Conservation (phyloP, 2,888 invertebrate species). For the Ectemnius lituratus region DNA sequence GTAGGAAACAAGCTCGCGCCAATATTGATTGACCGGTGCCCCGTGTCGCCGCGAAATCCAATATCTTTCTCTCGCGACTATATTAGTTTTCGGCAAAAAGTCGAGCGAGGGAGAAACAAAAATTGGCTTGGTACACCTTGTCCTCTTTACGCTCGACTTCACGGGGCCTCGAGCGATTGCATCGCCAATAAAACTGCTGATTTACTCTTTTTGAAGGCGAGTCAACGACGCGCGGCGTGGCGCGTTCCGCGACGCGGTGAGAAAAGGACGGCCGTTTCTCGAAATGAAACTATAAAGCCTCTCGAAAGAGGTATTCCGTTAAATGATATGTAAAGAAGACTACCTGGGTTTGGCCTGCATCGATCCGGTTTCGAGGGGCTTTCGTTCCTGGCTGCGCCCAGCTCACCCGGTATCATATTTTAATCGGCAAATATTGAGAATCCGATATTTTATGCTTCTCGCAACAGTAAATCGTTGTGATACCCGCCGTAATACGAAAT, state of each 20-base stretch:
- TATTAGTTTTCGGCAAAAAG: background rate
- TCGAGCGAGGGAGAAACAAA: background rate
- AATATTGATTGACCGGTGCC: conserved; percentile 1
- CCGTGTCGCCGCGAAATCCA: background rate
- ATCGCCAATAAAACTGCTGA: background rate
- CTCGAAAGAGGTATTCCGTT: conserved; percentile 7
- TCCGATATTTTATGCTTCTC: too few relatives aligned
- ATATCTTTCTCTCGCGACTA: conserved; percentile 2
- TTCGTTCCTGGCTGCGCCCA: too few relatives aligned
- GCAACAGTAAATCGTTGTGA: too few relatives aligned
- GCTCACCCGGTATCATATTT: background rate
- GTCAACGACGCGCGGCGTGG: too few relatives aligned
- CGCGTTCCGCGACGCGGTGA: too few relatives aligned
- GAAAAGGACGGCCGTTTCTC: too few relatives aligned
- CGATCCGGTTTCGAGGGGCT: conserved; percentile 37
- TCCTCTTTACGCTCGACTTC: background rate
- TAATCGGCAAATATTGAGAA: too few relatives aligned
- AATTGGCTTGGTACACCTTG: background rate
- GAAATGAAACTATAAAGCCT: too few relatives aligned
- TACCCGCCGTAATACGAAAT: too few relatives aligned
- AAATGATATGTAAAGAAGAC: conserved; percentile 39
- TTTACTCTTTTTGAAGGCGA: background rate
- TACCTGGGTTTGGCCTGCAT: conserved; percentile 39
- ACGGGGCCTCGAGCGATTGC: too few relatives aligned
- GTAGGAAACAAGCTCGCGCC: background rate